These are phyloP conservation scores for Cephonodes hylas DNA, from an alignment of 2,888 invertebrate genomes.

Conservation along the genomic window DNA sequence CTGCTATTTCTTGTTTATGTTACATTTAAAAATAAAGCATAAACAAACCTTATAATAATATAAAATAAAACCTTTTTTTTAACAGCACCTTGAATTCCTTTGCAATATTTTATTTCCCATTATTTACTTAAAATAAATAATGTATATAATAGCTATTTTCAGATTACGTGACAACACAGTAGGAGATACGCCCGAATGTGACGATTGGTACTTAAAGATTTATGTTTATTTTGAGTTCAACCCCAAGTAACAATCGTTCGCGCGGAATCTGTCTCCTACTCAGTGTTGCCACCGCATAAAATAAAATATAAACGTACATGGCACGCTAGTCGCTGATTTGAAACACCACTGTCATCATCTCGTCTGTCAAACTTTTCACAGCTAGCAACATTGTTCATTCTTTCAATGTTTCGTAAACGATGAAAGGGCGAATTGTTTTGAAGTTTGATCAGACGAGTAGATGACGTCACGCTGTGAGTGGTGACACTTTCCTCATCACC, in stretches of 20 bases:
- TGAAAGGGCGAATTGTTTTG: slow-evolving; percentile 31
- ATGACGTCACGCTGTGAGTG: slow-evolving; percentile 58
- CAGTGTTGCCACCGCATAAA: slow-evolving; percentile 67
- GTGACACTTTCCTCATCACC: slow-evolving; percentile 52
- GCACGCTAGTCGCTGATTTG: slow-evolving; percentile 79
- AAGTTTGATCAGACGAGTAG: slow-evolving; percentile 63
- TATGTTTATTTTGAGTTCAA: slow-evolving; percentile 25
- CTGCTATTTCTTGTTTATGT: neutral
- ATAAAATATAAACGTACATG: slow-evolving; percentile 65
- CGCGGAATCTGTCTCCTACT: slow-evolving; percentile 64
- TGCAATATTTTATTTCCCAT: neutral
- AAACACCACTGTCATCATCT: slow-evolving; percentile 74
- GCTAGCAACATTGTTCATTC: slow-evolving; percentile 24
- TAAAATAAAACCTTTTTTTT: neutral
- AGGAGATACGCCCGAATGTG: slow-evolving; percentile 67
- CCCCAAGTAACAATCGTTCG: slow-evolving; percentile 66
- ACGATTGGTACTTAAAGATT: slow-evolving; percentile 62
- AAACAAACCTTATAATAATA: neutral
- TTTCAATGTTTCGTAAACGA: slow-evolving; percentile 30
- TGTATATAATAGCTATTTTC: slow-evolving; percentile 45
- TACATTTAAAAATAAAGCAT: neutral
- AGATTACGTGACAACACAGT: slow-evolving; percentile 73
- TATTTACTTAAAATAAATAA: slow-evolving; percentile 14
- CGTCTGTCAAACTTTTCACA: slow-evolving; percentile 56
- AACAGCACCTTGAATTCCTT: neutral